Conservation (phyloP, 2,888 invertebrate genomes). For the Acronicta psi region DNA sequence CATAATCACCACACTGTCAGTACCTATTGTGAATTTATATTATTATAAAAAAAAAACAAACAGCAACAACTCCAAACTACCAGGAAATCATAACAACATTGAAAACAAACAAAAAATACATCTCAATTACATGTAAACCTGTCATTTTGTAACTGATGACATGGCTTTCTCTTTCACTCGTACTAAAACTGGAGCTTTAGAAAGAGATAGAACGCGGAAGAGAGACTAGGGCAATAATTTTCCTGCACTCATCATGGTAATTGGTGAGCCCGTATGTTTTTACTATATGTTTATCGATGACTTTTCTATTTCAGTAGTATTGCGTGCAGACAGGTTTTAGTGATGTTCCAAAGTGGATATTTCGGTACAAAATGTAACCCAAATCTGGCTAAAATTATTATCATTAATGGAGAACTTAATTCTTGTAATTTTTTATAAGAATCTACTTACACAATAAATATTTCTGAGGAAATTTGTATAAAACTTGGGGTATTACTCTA, state of each 20-base stretch:
- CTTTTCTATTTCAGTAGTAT: conserved; percentile 63
- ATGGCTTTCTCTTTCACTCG: conserved; percentile 28
- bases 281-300: conserved; percentile 67
- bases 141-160: conserved; percentile 59
- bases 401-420: too few species aligned
- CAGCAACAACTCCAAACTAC: conserved; percentile 28
- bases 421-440: too few species aligned
- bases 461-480: neutral
- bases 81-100: conserved; percentile 53
- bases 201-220: conserved; percentile 65
- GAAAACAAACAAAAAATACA: conserved; percentile 56
- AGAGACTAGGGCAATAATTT: conserved; percentile 65
- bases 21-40: neutral
- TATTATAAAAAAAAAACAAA: conserved; percentile 26
- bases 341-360: conserved; percentile 34
- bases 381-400: too few species aligned
- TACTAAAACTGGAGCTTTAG: conserved; percentile 19
- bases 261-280: conserved; percentile 65
- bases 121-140: conserved; percentile 60
- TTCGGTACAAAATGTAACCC: too few species aligned
- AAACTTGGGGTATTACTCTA: too few species aligned
- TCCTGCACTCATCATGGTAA: conserved; percentile 68
- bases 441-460: too few species aligned
- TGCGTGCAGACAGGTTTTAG: conserved; percentile 57
- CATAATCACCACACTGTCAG: too few species aligned